These are phyloP conservation scores for Troides aeacus DNA, from an alignment of 2,888 invertebrate genomes.

Conservation along the genomic window DNA sequence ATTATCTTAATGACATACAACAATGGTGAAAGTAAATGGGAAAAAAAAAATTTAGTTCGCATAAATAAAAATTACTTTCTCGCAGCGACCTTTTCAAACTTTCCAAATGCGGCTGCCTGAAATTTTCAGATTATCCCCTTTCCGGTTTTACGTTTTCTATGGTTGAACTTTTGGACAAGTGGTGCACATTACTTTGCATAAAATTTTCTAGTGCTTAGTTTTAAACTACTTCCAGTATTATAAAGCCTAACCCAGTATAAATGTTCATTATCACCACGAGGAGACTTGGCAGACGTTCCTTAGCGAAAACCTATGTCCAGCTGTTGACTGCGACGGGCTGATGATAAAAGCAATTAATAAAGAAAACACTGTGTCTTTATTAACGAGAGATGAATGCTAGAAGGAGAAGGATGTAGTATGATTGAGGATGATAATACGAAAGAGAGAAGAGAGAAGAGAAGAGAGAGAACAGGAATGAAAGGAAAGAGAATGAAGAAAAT, in stretches of 20 bases:
- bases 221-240: constrained; percentile 12
- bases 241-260: not conserved
- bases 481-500: too few species aligned
- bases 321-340: too few species aligned
- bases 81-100: constrained; percentile 15
- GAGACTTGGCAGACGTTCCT: too few species aligned
- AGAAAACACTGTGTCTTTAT: too few species aligned
- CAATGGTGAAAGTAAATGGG: not conserved
- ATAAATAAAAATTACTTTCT: constrained; percentile 19
- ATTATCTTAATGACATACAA: constrained; percentile 14
- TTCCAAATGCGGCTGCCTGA: constrained; percentile 7
- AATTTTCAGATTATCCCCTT: constrained; percentile 18
- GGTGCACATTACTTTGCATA: not conserved
- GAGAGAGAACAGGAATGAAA: too few species aligned
- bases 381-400: too few species aligned
- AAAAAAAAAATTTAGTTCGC: constrained; percentile 8
- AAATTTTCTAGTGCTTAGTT: constrained; percentile 4
- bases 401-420: too few species aligned
- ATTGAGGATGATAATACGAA: too few species aligned
- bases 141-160: constrained; percentile 20
- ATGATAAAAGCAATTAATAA: too few species aligned
- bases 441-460: too few species aligned
- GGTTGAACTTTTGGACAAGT: constrained; percentile 15
- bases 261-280: too few species aligned
- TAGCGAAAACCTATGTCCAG: too few species aligned